Base-by-base conservation (phyloP, 1,140 invertebrate species). In the Heliconius himera region DNA sequence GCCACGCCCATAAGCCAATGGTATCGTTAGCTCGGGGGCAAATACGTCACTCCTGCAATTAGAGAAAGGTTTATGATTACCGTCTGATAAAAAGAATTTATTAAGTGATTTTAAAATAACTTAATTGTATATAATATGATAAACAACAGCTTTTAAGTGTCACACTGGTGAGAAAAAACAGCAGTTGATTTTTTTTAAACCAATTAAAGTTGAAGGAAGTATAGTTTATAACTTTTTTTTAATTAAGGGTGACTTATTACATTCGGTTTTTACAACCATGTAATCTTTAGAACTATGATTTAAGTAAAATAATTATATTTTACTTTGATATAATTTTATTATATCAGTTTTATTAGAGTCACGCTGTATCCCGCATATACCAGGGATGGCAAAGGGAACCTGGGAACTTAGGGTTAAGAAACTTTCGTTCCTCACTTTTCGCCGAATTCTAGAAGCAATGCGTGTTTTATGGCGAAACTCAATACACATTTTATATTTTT, bases 11-110 rank as follows among this genome's bases (percentile, higher is more conserved):
- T 13, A 49, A 26, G n/a, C 56, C 74, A 76, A 70, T 70, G 74
- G 74, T 76, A 76, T 76, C 74, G 74, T 76, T 76, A 76, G 74
- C 26, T 76, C n/a, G 74, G 29, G 74, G 74, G 74, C 41, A 70
- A 76, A 70, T 76, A 76, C 54, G 74, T 66, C 74, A 76, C 70
- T 66, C 74, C 33, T 66, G 74, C 60, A 76, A 76, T 76, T 76
- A 76, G 60, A 41, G 66, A 76, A 76, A 76, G 60, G 74, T 38
- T 76, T 76, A 60, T 76, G 36, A 76, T 76, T 76, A 76, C 13
- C 16, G 74, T 76, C 20, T 66, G 13, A 26, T 26, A 76, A 76
- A 76, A 76, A 76, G 33, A 60, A 66, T 70, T 66, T 76, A 76
- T 54, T 74, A 74, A 51, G 29, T 74, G 49, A 51, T 76, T 66